Evolutionary conservation across 2,888 invertebrate genomes (phyloP), one percentile per base, ranked within the genome.

Genomic region (Scaptodrosophila latifasciaeformis): DNA sequence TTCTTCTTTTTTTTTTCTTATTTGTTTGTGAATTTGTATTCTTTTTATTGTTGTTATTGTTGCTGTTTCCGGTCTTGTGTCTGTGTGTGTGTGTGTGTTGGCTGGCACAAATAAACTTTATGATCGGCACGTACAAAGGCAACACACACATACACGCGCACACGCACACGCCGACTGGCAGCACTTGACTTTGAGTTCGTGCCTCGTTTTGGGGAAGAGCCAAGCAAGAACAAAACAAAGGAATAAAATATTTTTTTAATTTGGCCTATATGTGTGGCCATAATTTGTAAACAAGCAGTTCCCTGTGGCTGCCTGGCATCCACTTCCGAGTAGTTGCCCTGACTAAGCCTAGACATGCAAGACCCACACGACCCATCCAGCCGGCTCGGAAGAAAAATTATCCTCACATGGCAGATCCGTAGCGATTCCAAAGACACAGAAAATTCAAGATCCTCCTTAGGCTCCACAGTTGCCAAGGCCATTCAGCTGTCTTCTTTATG

Each of bases 391-490:
- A n/a, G n/a, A n/a, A n/a, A n/a, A n/a, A n/a, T n/a, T n/a, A n/a
- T n/a, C n/a, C n/a, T n/a, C n/a, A n/a, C n/a, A n/a, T n/a, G n/a
- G n/a, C n/a, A n/a, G n/a, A n/a, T n/a, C n/a, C n/a, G n/a, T n/a
- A n/a, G n/a, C n/a, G n/a, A n/a, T n/a, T n/a, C n/a, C n/a, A n/a
- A n/a, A n/a, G n/a, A n/a, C n/a, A n/a, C n/a, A n/a, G n/a, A n/a
- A n/a, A n/a, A n/a, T n/a, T n/a, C n/a, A n/a, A n/a, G n/a, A n/a
- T n/a, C n/a, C n/a, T n/a, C n/a, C n/a, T n/a, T n/a, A n/a, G n/a
- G n/a, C n/a, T n/a, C n/a, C n/a, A n/a, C 74, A 80, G 70, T 75
- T 75, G 77, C 67, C 77, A 76, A 72, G 74, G 80, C 80, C 74
- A 79, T 76, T 79, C 69, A 43, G 74, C 54, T n/a, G n/a, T n/a